phyloP scores from a whole-genome alignment of 2,888 invertebrate genomes.

The Kryphioiulus occultus region DNA sequence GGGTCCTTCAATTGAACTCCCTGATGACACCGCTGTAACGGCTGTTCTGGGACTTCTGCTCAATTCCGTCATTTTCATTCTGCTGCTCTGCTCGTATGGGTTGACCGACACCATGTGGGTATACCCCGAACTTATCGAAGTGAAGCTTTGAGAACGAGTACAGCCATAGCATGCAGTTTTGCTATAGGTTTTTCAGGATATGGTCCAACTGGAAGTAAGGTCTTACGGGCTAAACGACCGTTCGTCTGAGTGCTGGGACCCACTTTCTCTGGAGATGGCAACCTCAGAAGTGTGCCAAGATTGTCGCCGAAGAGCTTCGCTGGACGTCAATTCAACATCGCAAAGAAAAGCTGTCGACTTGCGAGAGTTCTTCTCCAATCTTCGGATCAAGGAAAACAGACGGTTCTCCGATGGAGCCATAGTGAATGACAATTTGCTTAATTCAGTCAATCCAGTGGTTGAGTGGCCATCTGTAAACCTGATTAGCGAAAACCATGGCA shows the following conservation, averaged over 20 bases:
- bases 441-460: not conserved
- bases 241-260: not conserved
- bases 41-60: constrained; percentile 45
- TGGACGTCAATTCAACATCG: not conserved
- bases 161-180: not conserved
- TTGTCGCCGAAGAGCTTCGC: not conserved
- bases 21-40: constrained; percentile 41
- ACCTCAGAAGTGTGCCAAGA: not conserved
- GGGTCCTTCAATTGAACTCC: constrained; percentile 33
- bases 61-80: constrained; percentile 39
- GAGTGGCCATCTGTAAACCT: not conserved
- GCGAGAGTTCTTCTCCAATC: constrained; percentile 20
- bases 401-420: not conserved
- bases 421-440: not conserved
- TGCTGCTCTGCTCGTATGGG: constrained; percentile 24
- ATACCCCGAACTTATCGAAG: constrained; percentile 33
- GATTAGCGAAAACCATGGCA: not conserved
- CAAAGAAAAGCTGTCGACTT: constrained; percentile 29
- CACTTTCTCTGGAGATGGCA: not conserved
- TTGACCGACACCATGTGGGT: constrained; percentile 33
- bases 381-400: not conserved
- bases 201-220: not conserved
- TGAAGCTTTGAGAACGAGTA: not conserved
- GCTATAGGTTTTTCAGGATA: not conserved
- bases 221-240: not conserved